Percentiles rank a stretch among this genome's conserved stretches.
These are phyloP conservation scores for Zoanthus gigantus DNA, from an alignment of 92 coral and sea anemone species.

Conservation along the genomic window DNA sequence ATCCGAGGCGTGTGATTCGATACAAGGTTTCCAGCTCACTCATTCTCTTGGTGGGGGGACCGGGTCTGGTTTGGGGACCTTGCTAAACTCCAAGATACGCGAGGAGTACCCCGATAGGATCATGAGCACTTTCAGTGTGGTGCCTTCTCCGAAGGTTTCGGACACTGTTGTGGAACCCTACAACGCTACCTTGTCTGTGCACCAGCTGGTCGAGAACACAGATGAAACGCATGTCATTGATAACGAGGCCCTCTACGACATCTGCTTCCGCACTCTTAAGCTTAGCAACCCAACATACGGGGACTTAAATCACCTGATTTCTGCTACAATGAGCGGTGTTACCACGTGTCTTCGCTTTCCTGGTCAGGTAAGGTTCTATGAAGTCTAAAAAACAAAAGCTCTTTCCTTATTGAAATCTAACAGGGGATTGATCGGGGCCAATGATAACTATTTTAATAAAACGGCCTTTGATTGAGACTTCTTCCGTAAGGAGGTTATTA, in stretches of 20 bases:
- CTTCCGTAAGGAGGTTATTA: too few relatives aligned
- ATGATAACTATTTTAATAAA: too few relatives aligned
- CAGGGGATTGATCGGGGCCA: too few relatives aligned
- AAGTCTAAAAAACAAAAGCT: neutral
- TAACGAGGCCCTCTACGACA: conserved; percentile 96
- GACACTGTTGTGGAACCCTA: conserved; percentile 95
- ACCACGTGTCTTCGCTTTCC: conserved; percentile 95
- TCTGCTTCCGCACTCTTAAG: conserved; percentile 91
- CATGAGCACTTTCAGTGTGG: conserved; percentile 91
- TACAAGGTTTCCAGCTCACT: conserved; percentile 95
- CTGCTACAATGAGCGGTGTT: conserved; percentile 94
- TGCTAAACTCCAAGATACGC: conserved; percentile 88
- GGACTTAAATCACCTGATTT: conserved; percentile 91
- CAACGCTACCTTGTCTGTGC: conserved; percentile 95
- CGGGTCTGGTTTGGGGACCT: conserved; percentile 94
- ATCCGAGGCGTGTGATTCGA: conserved; percentile 91
- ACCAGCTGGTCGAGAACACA: conserved; percentile 94
- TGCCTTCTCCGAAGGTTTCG: conserved; percentile 94
- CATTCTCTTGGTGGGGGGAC: conserved; percentile 99
- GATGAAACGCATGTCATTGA: conserved; percentile 93
- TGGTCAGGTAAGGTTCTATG: conserved; percentile 74
- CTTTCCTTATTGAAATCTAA: too few relatives aligned
- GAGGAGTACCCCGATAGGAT: conserved; percentile 96
- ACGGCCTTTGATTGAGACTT: too few relatives aligned
- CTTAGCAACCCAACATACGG: conserved; percentile 94